Evolutionary conservation across 2,888 invertebrate species (phyloP), one percentile per base, ranked within the genome.

Genomic region (Diarsia mendica): DNA sequence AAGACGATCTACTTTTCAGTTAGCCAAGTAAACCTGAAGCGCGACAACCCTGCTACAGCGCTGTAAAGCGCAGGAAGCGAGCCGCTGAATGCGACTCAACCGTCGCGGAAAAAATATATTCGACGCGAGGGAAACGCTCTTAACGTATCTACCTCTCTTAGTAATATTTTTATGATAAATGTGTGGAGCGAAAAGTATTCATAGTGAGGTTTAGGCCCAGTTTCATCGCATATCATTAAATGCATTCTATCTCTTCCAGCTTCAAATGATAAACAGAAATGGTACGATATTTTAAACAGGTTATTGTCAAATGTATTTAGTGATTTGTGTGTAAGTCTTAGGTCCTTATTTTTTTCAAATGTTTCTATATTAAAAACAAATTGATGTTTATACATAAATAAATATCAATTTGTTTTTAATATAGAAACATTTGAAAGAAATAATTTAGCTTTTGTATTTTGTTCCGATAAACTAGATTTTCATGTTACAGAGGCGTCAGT

Each of bases 71-170:
- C 75, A 75, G 82, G 84, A 84, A 85, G 72, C 79, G 83, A 51
- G 75, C 65, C 68, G 67, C 53, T 75, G 72, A 76, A 75, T 71
- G 63, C 71, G 76, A 64, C 69, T 70, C 75, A 55, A 80, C 74
- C 53, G 75, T 81, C 77, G 69, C 70, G 78, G 77, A 84, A 84
- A 79, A 83, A 85, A 84, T 87, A 78, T 81, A 76, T 79, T 84
- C 72, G 86, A 81, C 75, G 71, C 69, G 58, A 71, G 72, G 80
- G 77, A 87, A 75, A 58, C 65, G 75, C 64, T 61, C 3, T 65
- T 46, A 49, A 61, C 49, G 39, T 80, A 51, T 23, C n/a, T 58
- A 48, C 53, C 65, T 23, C 48, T 33, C 75, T 46, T 74, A 33
- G 46, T 61, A 51, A 70, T 77, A 68, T 65, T 66, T 51, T 77